Evolutionary conservation across 2,797 vertebrate species (phyloP), one percentile per base, ranked within the genome.

Genomic region (Hipposideros larvatus): DNA sequence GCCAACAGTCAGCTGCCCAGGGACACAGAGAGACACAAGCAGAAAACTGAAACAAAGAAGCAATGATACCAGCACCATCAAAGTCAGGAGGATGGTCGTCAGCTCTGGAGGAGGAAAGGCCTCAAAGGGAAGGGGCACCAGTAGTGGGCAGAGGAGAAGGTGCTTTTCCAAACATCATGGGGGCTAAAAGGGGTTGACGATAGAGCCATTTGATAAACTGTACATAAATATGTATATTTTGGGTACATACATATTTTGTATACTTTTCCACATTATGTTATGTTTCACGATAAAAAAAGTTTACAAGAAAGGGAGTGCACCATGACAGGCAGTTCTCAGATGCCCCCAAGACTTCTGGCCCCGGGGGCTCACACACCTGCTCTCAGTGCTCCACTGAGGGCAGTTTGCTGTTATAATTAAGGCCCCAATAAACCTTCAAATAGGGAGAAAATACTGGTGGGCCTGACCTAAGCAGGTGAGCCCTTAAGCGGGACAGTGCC

Each of bases 271-370:
- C 18, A 53, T 51, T 1, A 4, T 4, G 2, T 43, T 16, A 41
- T 5, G 7, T 18, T 16, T n/a, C 14, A 10, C 0, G 0, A 37
- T 5, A 13, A 21, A 61, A 51, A 34, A 4, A 2, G 0, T 21
- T 14, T 19, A 22, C n/a, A 0, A 19, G 11, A 14, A 68, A 34
- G 16, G 18, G 28, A 75, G 34, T 9, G 0, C 1, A 26, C 4
- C 7, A 0, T 8, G 37, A 51, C 22, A 34, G 21, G 85, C n/a
- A 0, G 7, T 5, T 31, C 74, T 48, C 11, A 7, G 66, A 15
- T 21, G 43, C 11, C 13, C 57, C 71, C 6, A 1, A 15, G 79
- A n/a, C n/a, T n/a, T 43, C 74, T 0, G 2, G 31, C 26, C 31
- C 22, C 57, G 2, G 46, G 28, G 22, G 53, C 65, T 63, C 73